These are phyloP conservation scores for Achlya flavicornis DNA, from an alignment of 2,888 invertebrate genomes.

Conservation along the genomic window DNA sequence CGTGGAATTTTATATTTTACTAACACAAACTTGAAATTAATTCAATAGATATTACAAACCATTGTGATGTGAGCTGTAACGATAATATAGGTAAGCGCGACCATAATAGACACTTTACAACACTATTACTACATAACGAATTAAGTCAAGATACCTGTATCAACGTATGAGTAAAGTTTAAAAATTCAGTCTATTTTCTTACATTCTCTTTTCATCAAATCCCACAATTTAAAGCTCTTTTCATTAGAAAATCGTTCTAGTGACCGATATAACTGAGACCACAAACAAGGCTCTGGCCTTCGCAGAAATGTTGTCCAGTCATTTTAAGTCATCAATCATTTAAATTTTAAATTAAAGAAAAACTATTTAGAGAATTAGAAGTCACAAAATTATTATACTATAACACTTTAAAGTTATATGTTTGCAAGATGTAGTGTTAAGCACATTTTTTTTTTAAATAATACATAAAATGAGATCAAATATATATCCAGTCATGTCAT, in stretches of 20 bases:
- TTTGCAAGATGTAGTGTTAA: constrained; percentile 59
- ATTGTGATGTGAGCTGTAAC: background rate
- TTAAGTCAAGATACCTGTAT: constrained; percentile 76
- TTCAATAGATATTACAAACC: background rate
- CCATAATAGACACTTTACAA: constrained; percentile 56
- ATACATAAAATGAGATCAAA: constrained; percentile 79
- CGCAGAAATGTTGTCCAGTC: constrained; percentile 66
- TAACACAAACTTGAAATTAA: background rate
- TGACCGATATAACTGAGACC: constrained; percentile 56
- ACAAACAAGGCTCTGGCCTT: constrained; percentile 54
- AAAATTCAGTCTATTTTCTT: constrained; percentile 79
- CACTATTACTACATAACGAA: constrained; percentile 50
- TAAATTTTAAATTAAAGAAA: constrained; percentile 28
- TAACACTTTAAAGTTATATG: constrained; percentile 48
- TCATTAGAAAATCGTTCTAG: constrained; percentile 65
- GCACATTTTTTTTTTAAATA: constrained; percentile 62
- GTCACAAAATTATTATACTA: constrained; percentile 38
- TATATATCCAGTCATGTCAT: constrained; percentile 65
- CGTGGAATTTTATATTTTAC: constrained; percentile 10
- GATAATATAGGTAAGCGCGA: constrained; percentile 23
- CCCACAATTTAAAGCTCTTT: constrained; percentile 77
- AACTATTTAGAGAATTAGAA: constrained; percentile 34
- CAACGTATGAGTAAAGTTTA: constrained; percentile 74
- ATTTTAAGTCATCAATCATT: constrained; percentile 34
- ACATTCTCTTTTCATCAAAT: constrained; percentile 65